Percentiles rank a stretch among this genome's conserved stretches.
Conservation (phyloP, 2,797 vertebrate species). For the Tympanoctomys barrerae region DNA sequence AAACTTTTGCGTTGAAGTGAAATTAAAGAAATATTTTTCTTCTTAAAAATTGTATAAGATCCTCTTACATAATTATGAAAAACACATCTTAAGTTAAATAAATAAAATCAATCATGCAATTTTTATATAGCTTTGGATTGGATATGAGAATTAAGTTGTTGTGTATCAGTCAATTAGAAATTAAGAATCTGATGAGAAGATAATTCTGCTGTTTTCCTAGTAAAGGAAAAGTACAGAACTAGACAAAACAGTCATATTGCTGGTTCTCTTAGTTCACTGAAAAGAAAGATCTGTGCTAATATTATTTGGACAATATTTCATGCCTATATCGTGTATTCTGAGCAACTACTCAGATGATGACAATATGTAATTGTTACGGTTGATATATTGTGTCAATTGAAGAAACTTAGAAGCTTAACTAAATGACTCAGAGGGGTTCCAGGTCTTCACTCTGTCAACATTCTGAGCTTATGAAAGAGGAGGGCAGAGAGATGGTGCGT, state of each 20-base stretch:
- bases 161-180: background rate
- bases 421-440: too few relatives aligned
- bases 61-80: background rate
- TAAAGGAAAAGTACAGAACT: background rate
- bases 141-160: background rate
- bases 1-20: slow-evolving; percentile 40
- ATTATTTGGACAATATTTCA: too few relatives aligned
- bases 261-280: too few relatives aligned
- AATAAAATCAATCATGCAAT: background rate
- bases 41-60: background rate
- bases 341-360: too few relatives aligned
- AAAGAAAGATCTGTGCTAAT: too few relatives aligned
- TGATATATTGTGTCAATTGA: too few relatives aligned
- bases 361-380: too few relatives aligned
- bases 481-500: too few relatives aligned
- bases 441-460: too few relatives aligned
- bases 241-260: background rate
- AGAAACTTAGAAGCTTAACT: too few relatives aligned
- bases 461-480: too few relatives aligned
- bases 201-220: slow-evolving; percentile 27
- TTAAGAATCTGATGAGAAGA: background rate
- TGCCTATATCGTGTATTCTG: too few relatives aligned
- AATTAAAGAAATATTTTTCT: slow-evolving; percentile 31
- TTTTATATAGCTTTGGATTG: background rate
- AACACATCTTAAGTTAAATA: slow-evolving; percentile 3